Evolutionary conservation across 2,797 vertebrate species (phyloP).

Genomic region (Siniperca scherzeri): DNA sequence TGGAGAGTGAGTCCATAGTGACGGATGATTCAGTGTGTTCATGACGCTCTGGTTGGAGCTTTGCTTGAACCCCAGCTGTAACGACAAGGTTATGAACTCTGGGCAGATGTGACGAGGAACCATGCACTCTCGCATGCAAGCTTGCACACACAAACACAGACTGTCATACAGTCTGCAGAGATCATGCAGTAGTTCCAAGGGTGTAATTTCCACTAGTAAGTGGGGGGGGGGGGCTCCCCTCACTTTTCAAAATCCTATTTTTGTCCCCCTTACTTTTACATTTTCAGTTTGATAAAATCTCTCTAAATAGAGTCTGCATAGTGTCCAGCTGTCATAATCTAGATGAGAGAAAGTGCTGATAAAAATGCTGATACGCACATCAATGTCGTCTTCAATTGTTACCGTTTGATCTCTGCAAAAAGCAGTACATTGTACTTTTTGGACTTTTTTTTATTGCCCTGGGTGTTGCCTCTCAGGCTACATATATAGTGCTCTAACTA

Average conservation of each 20-base stretch:
- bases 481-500: neutral
- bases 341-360: neutral
- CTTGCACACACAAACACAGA: constrained; percentile 40
- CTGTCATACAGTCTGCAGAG: constrained; percentile 53
- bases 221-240: too few relatives aligned
- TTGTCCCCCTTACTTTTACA: neutral
- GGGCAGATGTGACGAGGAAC: constrained; percentile 52
- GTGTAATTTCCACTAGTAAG: neutral
- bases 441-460: neutral
- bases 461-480: neutral
- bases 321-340: neutral
- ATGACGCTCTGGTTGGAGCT: constrained; percentile 25
- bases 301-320: neutral
- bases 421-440: neutral
- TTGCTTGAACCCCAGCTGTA: constrained; percentile 53
- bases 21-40: constrained; percentile 55
- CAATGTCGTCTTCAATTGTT: neutral
- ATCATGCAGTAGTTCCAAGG: constrained; percentile 27
- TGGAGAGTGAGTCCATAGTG: constrained; percentile 15
- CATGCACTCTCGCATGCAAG: constrained; percentile 46
- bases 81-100: constrained; percentile 35
- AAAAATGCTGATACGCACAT: neutral
- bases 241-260: too few relatives aligned
- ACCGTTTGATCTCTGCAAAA: neutral
- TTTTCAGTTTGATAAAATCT: neutral